Conservation (phyloP, 1,140 invertebrate genomes). For the Eumaeus atala region DNA sequence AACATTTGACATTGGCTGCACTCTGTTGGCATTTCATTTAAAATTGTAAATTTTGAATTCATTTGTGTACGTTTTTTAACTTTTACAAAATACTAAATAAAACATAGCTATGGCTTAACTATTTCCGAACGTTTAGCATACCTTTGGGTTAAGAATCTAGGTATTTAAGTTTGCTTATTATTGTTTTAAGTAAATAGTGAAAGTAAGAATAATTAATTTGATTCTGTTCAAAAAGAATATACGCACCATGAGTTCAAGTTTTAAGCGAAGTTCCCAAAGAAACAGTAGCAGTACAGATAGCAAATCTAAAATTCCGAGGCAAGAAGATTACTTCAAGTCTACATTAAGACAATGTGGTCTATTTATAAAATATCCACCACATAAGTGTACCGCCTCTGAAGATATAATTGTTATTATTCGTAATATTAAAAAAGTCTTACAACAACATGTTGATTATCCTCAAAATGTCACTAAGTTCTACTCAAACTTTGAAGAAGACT, state of each 20-base stretch:
- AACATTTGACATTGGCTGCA: no score
- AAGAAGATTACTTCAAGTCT: conserved; percentile 35
- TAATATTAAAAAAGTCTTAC: conserved; percentile 57
- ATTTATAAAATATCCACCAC: conserved; percentile 40
- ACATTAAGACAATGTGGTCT: conserved; percentile 50
- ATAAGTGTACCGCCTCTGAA: conserved; percentile 37
- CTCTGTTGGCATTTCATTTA: no score
- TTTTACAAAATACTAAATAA: no score
- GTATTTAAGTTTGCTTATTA: no score
- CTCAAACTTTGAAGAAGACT: conserved; percentile 47
- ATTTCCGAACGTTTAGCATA: no score
- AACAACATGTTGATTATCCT: conserved; percentile 60
- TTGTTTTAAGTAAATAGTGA: no score
- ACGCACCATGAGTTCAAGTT: conserved; percentile 8
- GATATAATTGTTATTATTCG: conserved; percentile 48
- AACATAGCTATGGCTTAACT: no score
- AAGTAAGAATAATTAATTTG: no score
- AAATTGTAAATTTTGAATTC: no score
- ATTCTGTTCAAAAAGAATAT: no score
- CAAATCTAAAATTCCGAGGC: conserved; percentile 34
- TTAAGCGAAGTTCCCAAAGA: conserved; percentile 27
- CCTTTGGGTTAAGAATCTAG: no score
- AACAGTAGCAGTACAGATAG: conserved; percentile 12
- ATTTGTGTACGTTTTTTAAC: no score
- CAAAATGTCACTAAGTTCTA: conserved; percentile 53